These are phyloP conservation scores for Troides oblongomaculatus DNA, from an alignment of 2,888 invertebrate genomes.

Conservation along the genomic window DNA sequence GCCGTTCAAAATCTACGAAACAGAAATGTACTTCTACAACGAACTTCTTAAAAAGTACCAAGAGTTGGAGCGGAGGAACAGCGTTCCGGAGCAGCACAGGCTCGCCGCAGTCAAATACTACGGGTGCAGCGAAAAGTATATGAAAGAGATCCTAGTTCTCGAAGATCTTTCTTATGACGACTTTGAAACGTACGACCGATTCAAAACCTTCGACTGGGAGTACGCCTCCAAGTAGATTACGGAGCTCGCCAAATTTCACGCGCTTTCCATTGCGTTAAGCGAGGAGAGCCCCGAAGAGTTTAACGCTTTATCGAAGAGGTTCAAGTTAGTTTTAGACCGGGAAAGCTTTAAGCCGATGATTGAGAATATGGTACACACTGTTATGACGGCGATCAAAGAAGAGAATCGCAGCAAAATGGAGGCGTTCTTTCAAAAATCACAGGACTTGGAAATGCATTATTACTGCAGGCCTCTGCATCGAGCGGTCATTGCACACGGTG, in stretches of 20 bases:
- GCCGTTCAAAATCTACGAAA: conserved; percentile 42
- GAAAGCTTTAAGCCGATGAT: conserved; percentile 27
- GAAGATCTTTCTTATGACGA: conserved; percentile 53
- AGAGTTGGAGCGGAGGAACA: conserved; percentile 42
- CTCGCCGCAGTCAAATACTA: conserved; percentile 49
- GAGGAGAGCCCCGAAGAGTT: conserved; percentile 51
- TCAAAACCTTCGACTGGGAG: conserved; percentile 53
- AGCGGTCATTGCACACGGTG: conserved; percentile 51
- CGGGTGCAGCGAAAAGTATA: conserved; percentile 40
- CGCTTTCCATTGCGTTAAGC: conserved; percentile 51
- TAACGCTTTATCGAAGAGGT: conserved; percentile 33
- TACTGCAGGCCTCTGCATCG: conserved; percentile 35
- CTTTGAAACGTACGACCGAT: conserved; percentile 49
- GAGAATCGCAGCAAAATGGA: conserved; percentile 42
- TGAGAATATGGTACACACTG: conserved; percentile 31
- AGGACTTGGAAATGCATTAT: conserved; percentile 22
- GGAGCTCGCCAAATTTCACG: conserved; percentile 63
- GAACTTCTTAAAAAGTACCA: conserved; percentile 44
- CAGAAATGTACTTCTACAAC: conserved; percentile 50
- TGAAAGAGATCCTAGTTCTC: conserved; percentile 54
- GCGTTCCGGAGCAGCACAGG: conserved; percentile 43
- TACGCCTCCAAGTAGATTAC: conserved; percentile 50
- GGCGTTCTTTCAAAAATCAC: conserved; percentile 28
- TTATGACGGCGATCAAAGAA: conserved; percentile 38
- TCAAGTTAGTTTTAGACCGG: conserved; percentile 26